Evolutionary conservation across 1,140 invertebrate genomes (phyloP).

Genomic region (Neocloeon triangulifer): DNA sequence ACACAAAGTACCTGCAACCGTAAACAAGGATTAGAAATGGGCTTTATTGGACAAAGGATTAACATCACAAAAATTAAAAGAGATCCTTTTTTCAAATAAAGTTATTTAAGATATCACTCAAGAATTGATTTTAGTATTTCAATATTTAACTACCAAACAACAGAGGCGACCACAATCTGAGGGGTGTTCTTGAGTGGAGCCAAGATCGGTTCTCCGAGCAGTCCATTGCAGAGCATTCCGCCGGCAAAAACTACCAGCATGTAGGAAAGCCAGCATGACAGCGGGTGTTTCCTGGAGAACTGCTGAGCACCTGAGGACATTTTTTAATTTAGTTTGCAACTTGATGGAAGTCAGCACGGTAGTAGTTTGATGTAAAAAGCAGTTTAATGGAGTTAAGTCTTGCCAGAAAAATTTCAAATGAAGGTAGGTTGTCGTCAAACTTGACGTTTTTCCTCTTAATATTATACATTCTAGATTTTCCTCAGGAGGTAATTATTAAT

Average conservation of each 20-base stretch:
- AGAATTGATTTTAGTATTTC: not conserved
- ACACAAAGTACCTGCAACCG: conserved; percentile 77
- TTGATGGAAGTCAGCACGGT: too few species aligned
- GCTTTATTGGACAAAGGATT: not conserved
- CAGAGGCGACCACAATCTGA: conserved; percentile 70
- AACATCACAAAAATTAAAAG: not conserved
- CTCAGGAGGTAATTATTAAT: too few species aligned
- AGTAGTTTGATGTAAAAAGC: too few species aligned
- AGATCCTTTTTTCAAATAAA: too few species aligned
- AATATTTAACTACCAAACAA: conserved; percentile 57
- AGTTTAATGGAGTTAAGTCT: too few species aligned
- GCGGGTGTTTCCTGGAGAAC: conserved; percentile 90
- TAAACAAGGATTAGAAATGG: conserved; percentile 9
- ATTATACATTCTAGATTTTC: too few species aligned
- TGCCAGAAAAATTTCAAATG: too few species aligned
- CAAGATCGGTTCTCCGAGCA: conserved; percentile 87
- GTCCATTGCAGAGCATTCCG: conserved; percentile 77
- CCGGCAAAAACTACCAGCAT: conserved; percentile 98
- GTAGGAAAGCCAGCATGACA: conserved; percentile 92
- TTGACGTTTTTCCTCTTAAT: too few species aligned
- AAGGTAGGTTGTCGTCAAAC: too few species aligned
- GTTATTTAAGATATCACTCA: too few species aligned
- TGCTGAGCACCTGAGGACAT: conserved; percentile 64
- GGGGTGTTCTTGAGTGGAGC: conserved; percentile 87
- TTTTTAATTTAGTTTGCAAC: too few species aligned